These are phyloP conservation scores for Drosophila kambysellisi DNA, from an alignment of 2,888 invertebrate species.

Conservation along the genomic window DNA sequence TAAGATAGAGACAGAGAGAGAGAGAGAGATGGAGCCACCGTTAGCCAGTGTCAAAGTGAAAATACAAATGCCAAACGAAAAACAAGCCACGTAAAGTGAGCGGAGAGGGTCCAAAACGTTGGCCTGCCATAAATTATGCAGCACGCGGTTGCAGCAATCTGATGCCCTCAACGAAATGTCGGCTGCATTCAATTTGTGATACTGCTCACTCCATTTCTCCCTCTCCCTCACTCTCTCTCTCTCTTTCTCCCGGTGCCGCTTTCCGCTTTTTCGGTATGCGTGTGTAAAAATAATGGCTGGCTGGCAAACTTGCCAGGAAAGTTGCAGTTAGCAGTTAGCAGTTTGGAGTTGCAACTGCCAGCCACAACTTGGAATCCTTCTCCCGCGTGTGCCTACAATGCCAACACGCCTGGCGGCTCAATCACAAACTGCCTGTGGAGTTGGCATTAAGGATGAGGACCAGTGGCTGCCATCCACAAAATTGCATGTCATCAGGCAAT, in stretches of 20 bases:
- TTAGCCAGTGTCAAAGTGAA: slow-evolving; percentile 75
- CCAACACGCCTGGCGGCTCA: slow-evolving; percentile 34
- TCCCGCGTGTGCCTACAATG: slow-evolving; percentile 33
- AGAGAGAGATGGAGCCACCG: slow-evolving; percentile 25
- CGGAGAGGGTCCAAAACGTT: slow-evolving; percentile 23
- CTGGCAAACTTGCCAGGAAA: slow-evolving; percentile 46
- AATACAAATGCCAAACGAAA: slow-evolving; percentile 73
- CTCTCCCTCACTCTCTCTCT: not conserved
- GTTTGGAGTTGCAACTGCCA: slow-evolving; percentile 39
- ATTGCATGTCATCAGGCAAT: slow-evolving; percentile 6
- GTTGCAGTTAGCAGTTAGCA: slow-evolving; percentile 55
- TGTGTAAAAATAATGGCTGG: slow-evolving; percentile 51
- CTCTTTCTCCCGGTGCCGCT: no score
- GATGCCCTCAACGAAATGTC: slow-evolving; percentile 67
- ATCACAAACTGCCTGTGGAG: slow-evolving; percentile 12
- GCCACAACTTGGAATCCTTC: slow-evolving; percentile 38
- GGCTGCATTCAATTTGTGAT: slow-evolving; percentile 70
- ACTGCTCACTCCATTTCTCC: slow-evolving; percentile 9
- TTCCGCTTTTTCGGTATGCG: slow-evolving; percentile 3
- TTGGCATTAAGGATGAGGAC: not conserved
- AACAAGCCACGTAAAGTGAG: slow-evolving; percentile 38
- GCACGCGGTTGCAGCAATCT: slow-evolving; percentile 79
- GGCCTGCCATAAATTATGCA: slow-evolving; percentile 76
- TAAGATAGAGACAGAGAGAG: not conserved
- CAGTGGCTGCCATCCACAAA: slow-evolving; percentile 15